phyloP scores from a whole-genome alignment of 2,113 vertebrate genomes.

The Echinops telfairi region DNA sequence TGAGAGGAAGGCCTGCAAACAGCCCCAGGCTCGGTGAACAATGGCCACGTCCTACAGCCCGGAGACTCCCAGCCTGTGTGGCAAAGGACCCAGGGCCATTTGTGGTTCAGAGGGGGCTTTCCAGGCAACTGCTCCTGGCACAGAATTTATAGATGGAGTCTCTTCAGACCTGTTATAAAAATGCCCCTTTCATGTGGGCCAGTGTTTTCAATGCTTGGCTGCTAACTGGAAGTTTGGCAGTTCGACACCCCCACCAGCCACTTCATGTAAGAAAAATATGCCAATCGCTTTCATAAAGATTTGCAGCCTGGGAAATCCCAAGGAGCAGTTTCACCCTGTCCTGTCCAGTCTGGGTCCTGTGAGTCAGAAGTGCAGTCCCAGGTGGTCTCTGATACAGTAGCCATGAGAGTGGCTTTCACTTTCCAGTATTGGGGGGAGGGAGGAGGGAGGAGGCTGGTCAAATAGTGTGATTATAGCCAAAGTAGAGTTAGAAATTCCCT shows the following conservation, averaged over 20 bases:
- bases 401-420: not conserved
- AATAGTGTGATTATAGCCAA: not conserved
- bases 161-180: not conserved
- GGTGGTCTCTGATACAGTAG: not conserved
- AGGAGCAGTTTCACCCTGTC: not conserved
- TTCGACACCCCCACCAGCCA: not conserved
- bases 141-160: not conserved
- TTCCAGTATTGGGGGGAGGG: not conserved
- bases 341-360: not conserved
- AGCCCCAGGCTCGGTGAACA: conserved; percentile 58
- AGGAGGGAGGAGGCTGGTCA: too few species aligned
- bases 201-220: too few species aligned
- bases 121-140: not conserved
- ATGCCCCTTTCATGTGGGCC: not conserved
- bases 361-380: not conserved
- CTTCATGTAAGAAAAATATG: not conserved
- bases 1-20: conserved; percentile 67
- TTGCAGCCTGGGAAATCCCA: not conserved
- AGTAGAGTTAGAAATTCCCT: not conserved
- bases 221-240: not conserved
- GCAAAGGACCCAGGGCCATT: not conserved
- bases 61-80: not conserved
- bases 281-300: not conserved
- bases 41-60: conserved; percentile 74
- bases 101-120: not conserved